Base-by-base conservation (phyloP, 2,113 vertebrate species). In the Philantomba maxwellii region DNA sequence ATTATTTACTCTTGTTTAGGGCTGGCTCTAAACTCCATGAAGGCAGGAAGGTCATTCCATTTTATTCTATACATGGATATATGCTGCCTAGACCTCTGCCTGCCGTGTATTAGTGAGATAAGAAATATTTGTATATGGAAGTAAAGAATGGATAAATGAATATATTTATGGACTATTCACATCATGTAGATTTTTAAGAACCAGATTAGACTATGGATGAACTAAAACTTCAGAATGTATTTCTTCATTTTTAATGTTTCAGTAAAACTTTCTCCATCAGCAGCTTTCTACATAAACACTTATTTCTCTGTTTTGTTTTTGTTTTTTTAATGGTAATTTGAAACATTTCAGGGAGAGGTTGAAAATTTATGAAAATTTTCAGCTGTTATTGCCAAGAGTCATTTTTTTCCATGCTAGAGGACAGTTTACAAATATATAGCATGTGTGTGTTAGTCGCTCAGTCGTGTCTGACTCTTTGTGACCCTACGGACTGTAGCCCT, bases 331-430 rank as follows among this genome's bases (percentile, higher is more conserved):
- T 64, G 81, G 7, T 93, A 82, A 97, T 92, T 94, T 96, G 81
- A 64, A 87, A 92, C 92, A 87, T 73, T 84, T 94, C 49, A 89
- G 57, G 87, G 25, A 80, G 58, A 47, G 49, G 45, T 64, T 96
- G 47, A 96, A 97, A 87, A 87, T 87, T 82, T 75, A 93, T 10
- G 14, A 77, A 90, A 96, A 96, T 70, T 82, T 75, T 96, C 55
- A 89, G 28, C 70, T 87, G 30, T 81, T 86, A 85, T 89, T 87
- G 92, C 58, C 53, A 45, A 58, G 60, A 93, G 82, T 81, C 47
- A 16, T 92, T 95, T 89, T 91, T 84, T 77, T 51, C 86, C 17
- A 83, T 87, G 81, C 62, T 82, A 77, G 33, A 87, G 47, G 47
- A 26, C 86, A 57, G 16, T 94, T 70, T 70, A 47, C 66, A 89